Evolutionary conservation across 2,888 invertebrate species (phyloP), one percentile per base, ranked within the genome.

Genomic region (Homarus gammarus): DNA sequence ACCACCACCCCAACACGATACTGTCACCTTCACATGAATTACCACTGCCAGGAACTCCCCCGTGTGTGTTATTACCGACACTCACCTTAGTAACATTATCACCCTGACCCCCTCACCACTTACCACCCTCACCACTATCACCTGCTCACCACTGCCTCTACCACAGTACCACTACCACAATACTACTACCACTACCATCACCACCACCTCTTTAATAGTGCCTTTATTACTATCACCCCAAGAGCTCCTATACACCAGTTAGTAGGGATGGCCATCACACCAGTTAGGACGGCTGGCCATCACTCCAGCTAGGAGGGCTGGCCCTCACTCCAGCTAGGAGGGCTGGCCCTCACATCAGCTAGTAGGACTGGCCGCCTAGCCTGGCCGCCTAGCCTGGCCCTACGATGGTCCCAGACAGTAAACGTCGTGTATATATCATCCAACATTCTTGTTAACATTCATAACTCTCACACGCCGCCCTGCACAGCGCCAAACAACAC

Each of bases 381-480:
- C 22, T 3, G 56, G 12, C 12, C 12, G 27, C 75, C 10, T 27
- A 75, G 12, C 75, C 22, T 3, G 56, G 12, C 12, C 12, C 18
- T 10, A 3, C 3, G 18, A 18, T 10, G 56, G 15, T 22, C 22
- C 0, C 3, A 18, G 22, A 18, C 56, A 56, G 18, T 56, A 56
- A 56, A 56, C 18, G 56, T 56, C 56, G 56, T 56, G 15, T 44
- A 27, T 75, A 75, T 75, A 40, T 75, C 75, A 75, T 75, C 40
- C 44, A 40, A 40, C 44, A n/a, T 75, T 75, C 75, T 75, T 75
- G 40, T 75, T 75, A 75, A 75, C 40, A 75, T 40, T 15, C 75
- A 40, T 75, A 36, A 75, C 27, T 75, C 40, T 15, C 44, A n/a
- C 31, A 44, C 75, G 40, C 40, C 75, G 12, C 44, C n/a, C n/a